Evolutionary conservation across 2,797 vertebrate species (phyloP), one percentile per base, ranked within the genome.

Genomic region (Amphiprion clarkii): DNA sequence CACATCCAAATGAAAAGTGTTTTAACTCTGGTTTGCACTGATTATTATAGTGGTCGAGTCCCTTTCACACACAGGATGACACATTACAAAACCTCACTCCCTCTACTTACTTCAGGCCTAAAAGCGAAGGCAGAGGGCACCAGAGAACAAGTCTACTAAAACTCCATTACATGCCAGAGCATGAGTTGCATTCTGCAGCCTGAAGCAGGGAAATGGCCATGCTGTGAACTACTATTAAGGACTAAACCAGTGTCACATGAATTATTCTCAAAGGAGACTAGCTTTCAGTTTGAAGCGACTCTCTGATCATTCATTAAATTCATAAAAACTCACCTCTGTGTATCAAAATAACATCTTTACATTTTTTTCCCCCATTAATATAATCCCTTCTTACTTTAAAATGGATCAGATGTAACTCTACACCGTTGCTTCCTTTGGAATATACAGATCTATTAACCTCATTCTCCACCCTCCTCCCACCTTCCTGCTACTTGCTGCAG

Each of bases 91-190:
- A 57, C 40, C 27, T 55, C 40, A 46, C 54, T 66, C 51, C 29
- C 46, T 71, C 4, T n/a, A 53, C 14, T 42, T 55, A 25, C 14
- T 60, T n/a, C 17, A 49, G 21, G 55, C n/a, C 39, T 29, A 8
- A 51, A 7, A 66, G 12, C 17, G 66, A 75, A 80, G 78, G 79
- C 63, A 88, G 86, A 83, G 85, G 79, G 88, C 82, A 82, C 81
- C 65, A 81, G 67, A 76, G 64, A 74, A 60, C 78, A 44, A 17
- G 36, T 62, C 29, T 65, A n/a, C 19, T 11, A 12, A 61, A 67
- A 67, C 23, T 29, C 52, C 56, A 25, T 27, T 29, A 19, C 71
- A 36, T 53, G 19, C 53, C 73, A 60, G 60, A 70, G 67, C 70
- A 72, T 66, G 49, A 58, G 55, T 76, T 84, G 66, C 71, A 74